Percentiles rank a stretch among this genome's conserved stretches.
These are phyloP conservation scores for Megalops cyprinoides DNA, from an alignment of 2,797 vertebrate genomes.

Conservation along the genomic window DNA sequence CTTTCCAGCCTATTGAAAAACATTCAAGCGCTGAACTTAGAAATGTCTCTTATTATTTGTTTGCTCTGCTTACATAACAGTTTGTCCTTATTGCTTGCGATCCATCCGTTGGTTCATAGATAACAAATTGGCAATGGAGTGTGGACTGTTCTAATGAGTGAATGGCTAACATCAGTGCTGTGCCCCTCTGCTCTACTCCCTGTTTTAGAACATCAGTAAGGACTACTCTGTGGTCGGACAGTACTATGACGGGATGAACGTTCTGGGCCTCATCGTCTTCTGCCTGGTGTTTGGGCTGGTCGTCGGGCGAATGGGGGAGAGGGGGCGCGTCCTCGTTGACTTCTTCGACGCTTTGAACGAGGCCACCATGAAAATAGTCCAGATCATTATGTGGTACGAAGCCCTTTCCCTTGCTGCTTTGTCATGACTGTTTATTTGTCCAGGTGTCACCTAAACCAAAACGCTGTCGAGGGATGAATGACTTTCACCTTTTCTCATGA, in stretches of 20 bases:
- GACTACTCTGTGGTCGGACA: conserved; percentile 74
- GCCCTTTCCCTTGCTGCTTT: too few species aligned
- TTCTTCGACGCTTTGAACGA: conserved; percentile 82
- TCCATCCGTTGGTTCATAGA: background rate
- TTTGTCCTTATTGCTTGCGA: background rate
- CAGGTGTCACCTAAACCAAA: background rate
- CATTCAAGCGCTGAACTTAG: background rate
- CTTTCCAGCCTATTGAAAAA: background rate
- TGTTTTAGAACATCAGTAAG: conserved; percentile 72
- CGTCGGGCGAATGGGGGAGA: conserved; percentile 82
- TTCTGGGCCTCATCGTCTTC: conserved; percentile 80
- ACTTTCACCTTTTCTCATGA: too few species aligned
- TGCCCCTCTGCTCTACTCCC: background rate
- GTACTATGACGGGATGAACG: conserved; percentile 78
- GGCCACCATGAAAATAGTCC: conserved; percentile 81
- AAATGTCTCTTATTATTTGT: background rate
- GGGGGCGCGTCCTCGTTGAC: conserved; percentile 76
- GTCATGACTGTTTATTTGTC: too few species aligned
- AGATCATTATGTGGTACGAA: conserved; percentile 83
- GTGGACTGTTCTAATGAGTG: background rate
- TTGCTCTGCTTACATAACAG: background rate
- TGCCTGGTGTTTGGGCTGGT: conserved; percentile 80
- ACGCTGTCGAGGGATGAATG: too few species aligned
- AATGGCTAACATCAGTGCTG: too few species aligned
- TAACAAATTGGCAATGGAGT: background rate